phyloP scores from a whole-genome alignment of 2,888 invertebrate genomes.

The Tolmerus cingulatus region DNA sequence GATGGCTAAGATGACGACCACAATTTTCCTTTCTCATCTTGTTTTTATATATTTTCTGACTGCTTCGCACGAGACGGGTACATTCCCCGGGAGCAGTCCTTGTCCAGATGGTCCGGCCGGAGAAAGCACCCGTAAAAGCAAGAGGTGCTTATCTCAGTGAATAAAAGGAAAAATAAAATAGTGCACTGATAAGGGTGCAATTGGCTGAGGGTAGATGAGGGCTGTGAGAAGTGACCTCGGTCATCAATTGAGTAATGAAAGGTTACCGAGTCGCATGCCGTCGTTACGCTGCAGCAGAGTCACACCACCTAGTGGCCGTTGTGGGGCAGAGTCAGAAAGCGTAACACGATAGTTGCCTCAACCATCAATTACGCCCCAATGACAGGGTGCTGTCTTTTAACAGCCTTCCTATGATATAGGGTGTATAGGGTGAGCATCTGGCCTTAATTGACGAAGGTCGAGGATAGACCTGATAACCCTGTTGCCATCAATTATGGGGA shows the following conservation, averaged over 20 bases:
- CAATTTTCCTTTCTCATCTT: constrained; percentile 4
- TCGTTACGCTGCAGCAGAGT: neutral
- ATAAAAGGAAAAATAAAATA: neutral
- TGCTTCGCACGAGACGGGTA: neutral
- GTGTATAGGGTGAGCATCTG: neutral
- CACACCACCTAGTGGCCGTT: neutral
- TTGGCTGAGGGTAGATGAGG: constrained; percentile 5
- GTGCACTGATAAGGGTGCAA: constrained; percentile 19
- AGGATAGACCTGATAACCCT: neutral
- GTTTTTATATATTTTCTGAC: neutral
- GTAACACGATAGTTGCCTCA: neutral
- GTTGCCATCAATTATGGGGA: neutral
- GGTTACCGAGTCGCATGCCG: neutral
- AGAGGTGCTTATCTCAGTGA: constrained; percentile 15
- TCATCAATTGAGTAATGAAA: constrained; percentile 10
- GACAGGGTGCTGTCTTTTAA: neutral
- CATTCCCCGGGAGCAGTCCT: neutral
- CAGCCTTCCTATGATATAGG: neutral
- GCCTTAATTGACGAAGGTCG: neutral
- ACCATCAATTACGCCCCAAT: neutral
- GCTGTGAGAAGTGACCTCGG: neutral
- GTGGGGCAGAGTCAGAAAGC: neutral
- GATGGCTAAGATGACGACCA: constrained; percentile 34
- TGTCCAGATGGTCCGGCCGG: neutral
- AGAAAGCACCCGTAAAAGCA: neutral